phyloP scores from a whole-genome alignment of 2,888 invertebrate genomes.

The Litoditis marina region DNA sequence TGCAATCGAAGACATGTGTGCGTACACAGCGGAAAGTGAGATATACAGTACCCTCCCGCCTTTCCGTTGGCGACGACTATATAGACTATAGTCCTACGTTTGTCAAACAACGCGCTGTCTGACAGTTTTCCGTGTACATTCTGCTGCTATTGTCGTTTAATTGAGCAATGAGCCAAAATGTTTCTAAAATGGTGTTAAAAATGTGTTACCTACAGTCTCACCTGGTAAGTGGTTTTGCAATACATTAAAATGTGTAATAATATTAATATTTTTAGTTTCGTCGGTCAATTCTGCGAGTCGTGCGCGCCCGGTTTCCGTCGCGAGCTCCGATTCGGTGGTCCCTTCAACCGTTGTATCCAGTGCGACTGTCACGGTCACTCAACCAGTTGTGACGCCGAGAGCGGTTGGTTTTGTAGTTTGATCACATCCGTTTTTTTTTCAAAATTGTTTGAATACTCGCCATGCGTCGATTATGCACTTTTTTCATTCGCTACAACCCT shows the following conservation, averaged over 20 bases:
- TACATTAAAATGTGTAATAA: not conserved
- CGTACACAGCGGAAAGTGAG: too few relatives aligned
- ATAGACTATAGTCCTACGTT: not conserved
- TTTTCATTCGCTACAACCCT: too few relatives aligned
- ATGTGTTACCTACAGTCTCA: not conserved
- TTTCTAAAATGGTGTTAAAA: too few relatives aligned
- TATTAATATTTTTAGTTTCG: slow-evolving; percentile 25
- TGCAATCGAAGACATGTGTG: too few relatives aligned
- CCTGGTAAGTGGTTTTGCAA: not conserved
- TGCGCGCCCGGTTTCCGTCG: slow-evolving; percentile 92
- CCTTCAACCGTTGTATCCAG: slow-evolving; percentile 87
- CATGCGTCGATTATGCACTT: too few relatives aligned
- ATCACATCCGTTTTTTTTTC: not conserved
- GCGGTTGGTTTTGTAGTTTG: slow-evolving; percentile 67
- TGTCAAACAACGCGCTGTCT: not conserved
- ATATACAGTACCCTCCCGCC: too few relatives aligned
- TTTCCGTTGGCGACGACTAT: not conserved
- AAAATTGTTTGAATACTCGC: too few relatives aligned
- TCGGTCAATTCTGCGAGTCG: slow-evolving; percentile 82
- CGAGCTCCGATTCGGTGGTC: slow-evolving; percentile 81
- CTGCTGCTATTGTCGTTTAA: too few relatives aligned
- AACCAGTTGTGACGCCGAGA: slow-evolving; percentile 89
- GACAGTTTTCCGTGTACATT: not conserved
- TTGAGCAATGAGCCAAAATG: too few relatives aligned
- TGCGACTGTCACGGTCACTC: slow-evolving; percentile 97